Conservation (phyloP, 2,888 invertebrate species). For the Leucophora obtusa region DNA sequence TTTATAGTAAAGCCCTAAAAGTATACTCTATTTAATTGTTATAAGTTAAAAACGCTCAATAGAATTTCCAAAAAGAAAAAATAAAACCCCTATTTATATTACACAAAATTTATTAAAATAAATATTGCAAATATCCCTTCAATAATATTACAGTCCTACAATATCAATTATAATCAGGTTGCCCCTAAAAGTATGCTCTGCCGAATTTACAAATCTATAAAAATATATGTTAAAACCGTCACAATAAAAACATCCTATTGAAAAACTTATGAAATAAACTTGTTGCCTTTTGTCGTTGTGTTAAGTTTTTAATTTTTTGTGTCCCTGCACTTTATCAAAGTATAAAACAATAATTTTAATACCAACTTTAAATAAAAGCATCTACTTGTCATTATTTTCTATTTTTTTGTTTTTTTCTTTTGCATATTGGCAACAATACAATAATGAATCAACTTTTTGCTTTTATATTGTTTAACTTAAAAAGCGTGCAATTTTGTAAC, state of each 20-base stretch:
- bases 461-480: conserved; percentile 45
- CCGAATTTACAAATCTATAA: conserved; percentile 3
- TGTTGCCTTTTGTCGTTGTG: conserved; percentile 54
- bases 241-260: conserved; percentile 9
- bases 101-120: conserved; percentile 30
- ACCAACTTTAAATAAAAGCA: conserved; percentile 61
- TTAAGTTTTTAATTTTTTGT: conserved; percentile 1
- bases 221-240: not conserved
- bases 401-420: conserved; percentile 16
- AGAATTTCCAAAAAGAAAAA: too few species aligned
- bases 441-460: conserved; percentile 34
- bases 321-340: conserved; percentile 36
- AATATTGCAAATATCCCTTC: conserved; percentile 36
- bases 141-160: conserved; percentile 37
- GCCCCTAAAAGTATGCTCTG: conserved; percentile 31
- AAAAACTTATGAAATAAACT: conserved; percentile 40
- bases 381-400: conserved; percentile 58
- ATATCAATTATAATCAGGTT: conserved; percentile 40
- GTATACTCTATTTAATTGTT: not conserved
- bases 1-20: not conserved
- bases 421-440: conserved; percentile 48
- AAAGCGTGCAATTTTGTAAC: conserved; percentile 52
- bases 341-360: conserved; percentile 64
- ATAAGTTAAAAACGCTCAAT: not conserved
- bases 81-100: not conserved